Evolutionary conservation across 64 coral and sea anemone genomes (phyloP), one percentile per base, ranked within the genome.

Genomic region (Pocillopora verrucosa): DNA sequence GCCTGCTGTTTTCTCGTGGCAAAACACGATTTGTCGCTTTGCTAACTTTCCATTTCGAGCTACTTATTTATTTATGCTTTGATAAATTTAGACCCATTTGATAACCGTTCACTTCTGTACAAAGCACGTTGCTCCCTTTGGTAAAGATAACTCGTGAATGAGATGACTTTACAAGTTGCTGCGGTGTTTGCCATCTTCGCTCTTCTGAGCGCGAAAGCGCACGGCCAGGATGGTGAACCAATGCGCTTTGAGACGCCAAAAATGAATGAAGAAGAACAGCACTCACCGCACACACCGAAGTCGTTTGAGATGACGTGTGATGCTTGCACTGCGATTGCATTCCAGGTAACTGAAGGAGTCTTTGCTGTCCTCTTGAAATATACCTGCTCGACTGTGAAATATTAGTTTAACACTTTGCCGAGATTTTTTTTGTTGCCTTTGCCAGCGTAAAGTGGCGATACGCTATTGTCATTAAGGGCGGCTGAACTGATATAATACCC

Each of bases 201-300:
- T 56, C 4, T 72, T 58, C 45, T 65, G 82, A 72, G 38, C 38
- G 16, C 12, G 15, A 15, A 65, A 25, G 65, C 68, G 22, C 63
- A 26, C 13, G 82, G 61, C 24, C 73, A 80, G 74, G 87, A 89
- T 22, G 73, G 62, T 13, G 81, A 99, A 76, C 94, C 94, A 13
- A 99, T 99, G 97, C 83, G 93, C 30, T 99, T 99, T 93, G 93
- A 99, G 79, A 99, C 97, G 34, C 93, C 97, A 11, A 93, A 95
- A 61, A 93, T 99, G 97, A 95, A 58, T 26, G 97, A 99, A 76
- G 97, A 99, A 65, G 97, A 99, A 60, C 93, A 99, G 19, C 94
- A 95, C 73, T 99, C 97, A 11, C 90, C 77, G 11, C 97, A 99
- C 51, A 99, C 94, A 36, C 97, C 97, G 34, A 88, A 78, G 14